Percentiles rank a stretch among this genome's conserved stretches.
These are phyloP conservation scores for Dasypogon diadema DNA, from an alignment of 2,888 invertebrate species.

Conservation along the genomic window DNA sequence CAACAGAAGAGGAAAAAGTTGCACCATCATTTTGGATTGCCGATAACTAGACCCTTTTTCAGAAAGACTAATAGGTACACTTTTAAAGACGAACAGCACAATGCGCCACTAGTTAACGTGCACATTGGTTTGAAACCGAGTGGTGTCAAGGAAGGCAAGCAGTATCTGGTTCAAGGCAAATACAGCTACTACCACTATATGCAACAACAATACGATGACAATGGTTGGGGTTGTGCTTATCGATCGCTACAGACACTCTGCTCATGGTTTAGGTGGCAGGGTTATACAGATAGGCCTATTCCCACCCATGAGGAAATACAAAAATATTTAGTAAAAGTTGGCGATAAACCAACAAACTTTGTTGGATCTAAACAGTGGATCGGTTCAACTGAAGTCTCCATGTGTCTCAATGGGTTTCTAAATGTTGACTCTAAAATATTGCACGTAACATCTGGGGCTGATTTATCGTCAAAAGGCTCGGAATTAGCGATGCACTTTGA, in stretches of 20 bases:
- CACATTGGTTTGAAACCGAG: slow-evolving; percentile 72
- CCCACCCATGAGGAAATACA: slow-evolving; percentile 92
- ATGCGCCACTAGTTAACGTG: slow-evolving; percentile 76
- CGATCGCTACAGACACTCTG: slow-evolving; percentile 95
- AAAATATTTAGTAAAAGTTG: slow-evolving; percentile 92
- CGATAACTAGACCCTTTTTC: slow-evolving; percentile 79
- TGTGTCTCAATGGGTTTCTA: slow-evolving; percentile 85
- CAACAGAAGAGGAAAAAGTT: slow-evolving; percentile 72
- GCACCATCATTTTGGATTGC: slow-evolving; percentile 79
- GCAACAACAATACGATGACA: slow-evolving; percentile 93
- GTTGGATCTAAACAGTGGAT: slow-evolving; percentile 96
- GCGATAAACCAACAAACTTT: slow-evolving; percentile 90
- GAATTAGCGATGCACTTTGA: slow-evolving; percentile 92
- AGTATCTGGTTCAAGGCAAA: slow-evolving; percentile 80
- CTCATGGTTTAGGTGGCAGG: slow-evolving; percentile 95
- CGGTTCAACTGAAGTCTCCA: slow-evolving; percentile 97
- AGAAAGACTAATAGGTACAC: slow-evolving; percentile 77
- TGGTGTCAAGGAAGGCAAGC: slow-evolving; percentile 69
- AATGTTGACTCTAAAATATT: slow-evolving; percentile 84
- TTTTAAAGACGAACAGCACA: slow-evolving; percentile 70
- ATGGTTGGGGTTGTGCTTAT: slow-evolving; percentile 99
- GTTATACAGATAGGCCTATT: slow-evolving; percentile 80
- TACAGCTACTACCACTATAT: slow-evolving; percentile 98
- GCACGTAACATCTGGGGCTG: slow-evolving; percentile 86
- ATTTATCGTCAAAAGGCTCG: slow-evolving; percentile 81